Evolutionary conservation across 2,113 vertebrate species (phyloP), one percentile per base, ranked within the genome.

Genomic region (Heterocephalus glaber): DNA sequence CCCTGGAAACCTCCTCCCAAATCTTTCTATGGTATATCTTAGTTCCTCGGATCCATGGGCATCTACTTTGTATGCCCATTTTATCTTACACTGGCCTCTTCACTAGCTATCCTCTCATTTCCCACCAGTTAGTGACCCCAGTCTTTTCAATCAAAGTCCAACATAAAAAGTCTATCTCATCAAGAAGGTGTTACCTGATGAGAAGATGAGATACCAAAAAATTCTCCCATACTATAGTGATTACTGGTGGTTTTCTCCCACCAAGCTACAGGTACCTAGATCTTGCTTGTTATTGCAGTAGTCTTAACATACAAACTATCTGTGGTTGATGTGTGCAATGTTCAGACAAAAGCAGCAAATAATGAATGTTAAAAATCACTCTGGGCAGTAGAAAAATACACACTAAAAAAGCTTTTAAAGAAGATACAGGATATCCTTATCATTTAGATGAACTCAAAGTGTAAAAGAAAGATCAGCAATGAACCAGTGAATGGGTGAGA

Each of bases 401-500:
- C 70, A 61, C 65, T 88, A 38, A 81, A 86, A 93, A 92, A 74
- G 81, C 87, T 95, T 93, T 97, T 95, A 82, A 94, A 92, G 84
- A 70, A 84, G 95, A 92, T 13, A 97, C 44, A 24, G 61, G 95
- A 96, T 96, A 97, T 14, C 84, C 87, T 94, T 93, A 88, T 87
- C 92, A 85, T 80, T 80, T 85, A 94, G 94, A 72, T 63, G 93
- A 93, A 86, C 82, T 92, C 92, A 93, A 95, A 93, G 85, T 92
- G 76, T 92, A 95, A 94, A 96, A 56, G 93, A 76, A 49, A 95
- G 95, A 92, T 92, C 96, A 86, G 79, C 95, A 95, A 83, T 89
- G 96, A 94, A 83, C 68, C 77, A 92, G 92, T 44, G 80, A 97
- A 77, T 83, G 61, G 90, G 81, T 72, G 52, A 90, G 41, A 92